These are phyloP conservation scores for Octodon degus DNA, from an alignment of 2,113 vertebrate species.

Conservation along the genomic window DNA sequence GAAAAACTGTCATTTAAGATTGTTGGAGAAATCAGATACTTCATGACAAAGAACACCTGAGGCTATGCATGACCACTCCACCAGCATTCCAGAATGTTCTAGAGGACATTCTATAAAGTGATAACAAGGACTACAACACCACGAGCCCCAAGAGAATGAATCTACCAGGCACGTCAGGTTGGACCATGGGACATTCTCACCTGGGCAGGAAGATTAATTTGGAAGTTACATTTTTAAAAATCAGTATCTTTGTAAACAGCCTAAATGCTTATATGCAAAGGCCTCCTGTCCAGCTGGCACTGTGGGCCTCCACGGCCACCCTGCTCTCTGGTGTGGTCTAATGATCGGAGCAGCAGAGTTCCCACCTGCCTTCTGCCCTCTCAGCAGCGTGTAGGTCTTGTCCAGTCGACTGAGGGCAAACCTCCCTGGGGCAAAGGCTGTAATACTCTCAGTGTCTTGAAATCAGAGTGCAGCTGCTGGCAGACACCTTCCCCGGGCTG, in stretches of 20 bases:
- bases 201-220: conserved; percentile 42
- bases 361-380: background rate
- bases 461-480: background rate
- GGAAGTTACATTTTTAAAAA: background rate
- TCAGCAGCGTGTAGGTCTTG: background rate
- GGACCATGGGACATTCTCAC: background rate
- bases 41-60: background rate
- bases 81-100: background rate
- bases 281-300: too few species aligned
- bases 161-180: background rate
- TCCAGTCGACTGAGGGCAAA: background rate
- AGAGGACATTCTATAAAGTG: background rate
- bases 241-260: background rate
- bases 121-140: background rate
- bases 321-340: background rate
- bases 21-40: background rate
- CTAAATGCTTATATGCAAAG: background rate
- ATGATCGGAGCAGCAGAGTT: background rate
- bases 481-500: background rate
- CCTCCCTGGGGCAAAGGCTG: background rate
- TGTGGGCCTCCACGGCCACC: background rate
- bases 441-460: background rate
- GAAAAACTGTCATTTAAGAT: background rate
- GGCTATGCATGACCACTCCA: background rate
- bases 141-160: background rate